A percentile compares a stretch with the other conserved stretches of the same genome.
These are phyloP conservation scores for Tholera decimalis DNA, from an alignment of 2,888 invertebrate species.

Conservation along the genomic window DNA sequence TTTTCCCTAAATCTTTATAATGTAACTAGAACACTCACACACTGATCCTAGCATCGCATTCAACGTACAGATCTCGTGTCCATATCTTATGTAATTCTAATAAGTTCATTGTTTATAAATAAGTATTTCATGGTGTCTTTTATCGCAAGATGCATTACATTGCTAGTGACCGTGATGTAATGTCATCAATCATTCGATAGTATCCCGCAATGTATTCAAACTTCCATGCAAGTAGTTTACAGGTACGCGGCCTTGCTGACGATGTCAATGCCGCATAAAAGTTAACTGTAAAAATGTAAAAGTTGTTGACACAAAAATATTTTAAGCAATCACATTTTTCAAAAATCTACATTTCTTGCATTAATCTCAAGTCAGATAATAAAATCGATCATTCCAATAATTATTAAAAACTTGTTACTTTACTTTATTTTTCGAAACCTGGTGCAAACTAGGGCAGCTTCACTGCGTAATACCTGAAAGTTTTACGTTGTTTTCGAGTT, in stretches of 20 bases:
- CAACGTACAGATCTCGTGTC: not conserved
- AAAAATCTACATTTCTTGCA: conserved; percentile 29
- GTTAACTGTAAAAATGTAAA: conserved; percentile 35
- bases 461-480: conserved; percentile 52
- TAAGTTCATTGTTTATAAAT: not conserved
- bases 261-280: conserved; percentile 31
- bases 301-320: conserved; percentile 51
- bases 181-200: too few relatives aligned
- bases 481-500: conserved; percentile 30
- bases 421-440: conserved; percentile 35
- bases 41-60: not conserved
- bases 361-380: conserved; percentile 25
- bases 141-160: too few relatives aligned
- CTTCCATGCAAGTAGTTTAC: too few relatives aligned
- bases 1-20: too few relatives aligned
- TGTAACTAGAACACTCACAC: not conserved
- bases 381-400: conserved; percentile 35
- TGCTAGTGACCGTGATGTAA: too few relatives aligned
- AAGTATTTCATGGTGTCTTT: conserved; percentile 3
- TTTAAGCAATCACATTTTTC: conserved; percentile 29
- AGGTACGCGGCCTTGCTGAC: not conserved
- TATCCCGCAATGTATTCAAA: too few relatives aligned
- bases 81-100: not conserved
- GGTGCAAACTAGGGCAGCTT: conserved; percentile 36
- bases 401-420: conserved; percentile 26